These are phyloP conservation scores for Phalacrocorax brasilianus DNA, from an alignment of 2,113 vertebrate genomes.

Conservation along the genomic window DNA sequence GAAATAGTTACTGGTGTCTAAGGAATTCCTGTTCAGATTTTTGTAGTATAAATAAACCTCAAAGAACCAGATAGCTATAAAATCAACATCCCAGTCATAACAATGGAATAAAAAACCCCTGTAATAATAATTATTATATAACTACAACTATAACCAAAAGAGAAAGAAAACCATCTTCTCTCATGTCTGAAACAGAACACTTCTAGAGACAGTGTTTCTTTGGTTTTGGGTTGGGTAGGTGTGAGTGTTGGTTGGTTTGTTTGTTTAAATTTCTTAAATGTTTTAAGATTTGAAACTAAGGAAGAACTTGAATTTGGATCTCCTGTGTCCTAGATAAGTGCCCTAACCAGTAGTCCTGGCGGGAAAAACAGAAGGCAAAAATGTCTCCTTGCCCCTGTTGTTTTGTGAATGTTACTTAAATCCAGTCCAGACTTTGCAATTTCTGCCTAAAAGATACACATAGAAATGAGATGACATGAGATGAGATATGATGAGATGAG, in stretches of 20 bases:
- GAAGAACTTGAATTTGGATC: background rate
- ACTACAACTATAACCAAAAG: background rate
- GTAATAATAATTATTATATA: background rate
- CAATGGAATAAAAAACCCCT: fast-evolving
- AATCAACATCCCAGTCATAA: background rate
- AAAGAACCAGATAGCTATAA: background rate
- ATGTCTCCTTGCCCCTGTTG: background rate
- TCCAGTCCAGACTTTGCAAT: background rate
- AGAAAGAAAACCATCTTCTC: background rate
- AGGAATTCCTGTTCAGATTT: background rate
- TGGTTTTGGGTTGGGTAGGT: background rate
- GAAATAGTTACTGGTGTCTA: background rate
- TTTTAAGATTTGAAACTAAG: background rate
- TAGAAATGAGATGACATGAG: background rate
- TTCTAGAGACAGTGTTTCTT: background rate
- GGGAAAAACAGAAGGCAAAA: background rate
- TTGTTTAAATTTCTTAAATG: background rate
- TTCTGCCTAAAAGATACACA: background rate
- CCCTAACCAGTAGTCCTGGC: background rate
- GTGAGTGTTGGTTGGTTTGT: background rate
- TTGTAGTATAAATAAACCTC: background rate
- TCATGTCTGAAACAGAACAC: background rate
- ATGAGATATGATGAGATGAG: background rate
- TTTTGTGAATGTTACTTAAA: background rate
- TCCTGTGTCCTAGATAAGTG: background rate